Percentiles rank a stretch among this genome's conserved stretches.
Conservation (phyloP, 2,888 invertebrate species). For the Kryphioiulus occultus region DNA sequence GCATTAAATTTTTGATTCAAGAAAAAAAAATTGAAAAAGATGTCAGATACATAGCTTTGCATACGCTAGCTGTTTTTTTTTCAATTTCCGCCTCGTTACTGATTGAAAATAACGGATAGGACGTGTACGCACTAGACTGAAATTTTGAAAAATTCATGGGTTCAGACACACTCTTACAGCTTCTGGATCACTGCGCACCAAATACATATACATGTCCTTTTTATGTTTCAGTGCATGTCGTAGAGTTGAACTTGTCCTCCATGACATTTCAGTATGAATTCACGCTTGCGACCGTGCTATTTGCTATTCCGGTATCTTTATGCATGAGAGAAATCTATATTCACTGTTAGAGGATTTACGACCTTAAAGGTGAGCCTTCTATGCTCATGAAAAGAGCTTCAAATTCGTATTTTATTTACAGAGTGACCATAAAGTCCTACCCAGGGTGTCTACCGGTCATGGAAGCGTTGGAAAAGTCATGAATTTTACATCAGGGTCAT, state of each 20-base stretch:
- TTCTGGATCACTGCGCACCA: background rate
- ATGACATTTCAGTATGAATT: background rate
- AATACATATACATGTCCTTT: background rate
- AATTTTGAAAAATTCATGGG: slow-evolving; percentile 7
- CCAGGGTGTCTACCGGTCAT: no score
- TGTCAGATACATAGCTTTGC: background rate
- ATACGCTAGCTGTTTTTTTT: background rate
- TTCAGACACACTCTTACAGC: background rate
- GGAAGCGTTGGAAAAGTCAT: no score
- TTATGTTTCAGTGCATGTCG: background rate
- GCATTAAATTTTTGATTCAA: no score
- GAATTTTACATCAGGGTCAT: no score
- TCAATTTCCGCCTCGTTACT: background rate
- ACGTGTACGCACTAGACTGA: background rate
- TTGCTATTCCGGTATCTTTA: background rate
- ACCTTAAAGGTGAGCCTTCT: background rate
- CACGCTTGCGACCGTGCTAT: background rate
- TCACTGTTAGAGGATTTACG: background rate
- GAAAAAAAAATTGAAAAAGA: background rate
- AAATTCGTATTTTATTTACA: no score
- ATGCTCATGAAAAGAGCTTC: background rate
- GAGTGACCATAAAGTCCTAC: no score
- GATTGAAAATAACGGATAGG: slow-evolving; percentile 7
- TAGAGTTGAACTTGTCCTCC: background rate
- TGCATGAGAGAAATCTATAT: background rate